phyloP scores from a whole-genome alignment of 2,113 vertebrate genomes.

The Rhea pennata region DNA sequence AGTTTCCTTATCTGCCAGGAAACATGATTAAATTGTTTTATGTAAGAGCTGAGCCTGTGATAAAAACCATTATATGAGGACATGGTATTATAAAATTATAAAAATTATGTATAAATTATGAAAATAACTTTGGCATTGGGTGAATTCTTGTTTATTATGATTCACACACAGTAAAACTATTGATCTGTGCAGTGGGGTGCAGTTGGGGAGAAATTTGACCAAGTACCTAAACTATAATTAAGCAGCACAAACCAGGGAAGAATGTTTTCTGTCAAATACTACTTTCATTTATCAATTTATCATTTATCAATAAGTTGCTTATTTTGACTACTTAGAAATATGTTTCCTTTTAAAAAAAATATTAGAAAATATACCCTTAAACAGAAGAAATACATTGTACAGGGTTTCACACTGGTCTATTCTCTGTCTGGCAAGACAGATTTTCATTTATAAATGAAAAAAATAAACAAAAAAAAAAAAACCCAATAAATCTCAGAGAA shows the following conservation, averaged over 20 bases:
- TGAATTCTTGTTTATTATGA: neutral
- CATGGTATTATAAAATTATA: neutral
- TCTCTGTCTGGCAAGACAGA: neutral
- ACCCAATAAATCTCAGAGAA: neutral
- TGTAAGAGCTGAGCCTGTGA: neutral
- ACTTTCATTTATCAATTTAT: constrained; percentile 11
- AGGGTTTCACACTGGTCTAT: neutral
- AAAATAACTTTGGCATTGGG: neutral
- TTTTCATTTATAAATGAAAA: neutral
- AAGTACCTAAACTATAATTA: constrained; percentile 18
- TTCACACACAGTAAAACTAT: neutral
- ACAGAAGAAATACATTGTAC: neutral
- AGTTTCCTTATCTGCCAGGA: neutral
- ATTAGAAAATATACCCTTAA: neutral
- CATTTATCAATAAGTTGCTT: neutral
- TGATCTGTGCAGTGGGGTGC: neutral
- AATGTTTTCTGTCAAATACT: constrained; percentile 11
- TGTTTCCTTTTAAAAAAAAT: neutral
- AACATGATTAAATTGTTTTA: neutral
- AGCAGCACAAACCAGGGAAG: neutral
- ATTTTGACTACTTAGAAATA: neutral
- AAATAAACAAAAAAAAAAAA: too few species aligned
- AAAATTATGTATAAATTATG: neutral
- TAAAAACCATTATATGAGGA: neutral
- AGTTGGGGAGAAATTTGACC: neutral